Base-by-base conservation (phyloP, 1,140 invertebrate genomes). In the Neodiprion virginianus region DNA sequence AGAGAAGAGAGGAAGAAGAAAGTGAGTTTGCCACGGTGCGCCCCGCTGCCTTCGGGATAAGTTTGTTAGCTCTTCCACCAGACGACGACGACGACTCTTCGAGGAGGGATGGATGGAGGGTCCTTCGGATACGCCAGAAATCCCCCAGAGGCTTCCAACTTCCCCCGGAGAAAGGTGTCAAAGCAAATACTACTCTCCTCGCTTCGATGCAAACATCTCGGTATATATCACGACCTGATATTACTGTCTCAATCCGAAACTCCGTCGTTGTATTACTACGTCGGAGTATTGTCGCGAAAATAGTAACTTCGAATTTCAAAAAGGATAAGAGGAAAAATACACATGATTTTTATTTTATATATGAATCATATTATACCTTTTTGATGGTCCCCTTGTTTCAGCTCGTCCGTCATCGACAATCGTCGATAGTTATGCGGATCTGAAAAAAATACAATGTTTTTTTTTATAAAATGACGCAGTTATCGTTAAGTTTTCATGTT, bases 61-160 rank as follows among this genome's bases (percentile, higher is more conserved):
- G 82, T 86, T 85, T 80, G 84, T 86, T 85, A 85, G 79, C 71
- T 77, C 75, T 76, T 67, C 79, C 76, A 71, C 53, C 17, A 14
- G 12, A 65, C 12, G 61, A 21, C 17, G 61, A 48, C 28, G 28
- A 69, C 70, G 28, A 40, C 28, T 40, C 28, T 40, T 40, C 28
- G 28, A 40, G 5, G 28, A 40, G 53, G n/a, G 53, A 61, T n/a
- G 53, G 53, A 12, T n/a, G 53, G 53, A 61, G 53, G 53, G 53
- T 61, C 53, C 53, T 61, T 40, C 53, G n/a, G 53, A 61, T 61
- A 11, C 53, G 53, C 53, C 11, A 61, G 53, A n/a, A 61, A 12
- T 40, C 28, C 53, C 53, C 53, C 53, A 61, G 53, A n/a, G 53
- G 53, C n/a, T 61, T 40, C 11, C 11, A 61, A 61, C n/a, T 61